A percentile compares a stretch with the other conserved stretches of the same genome.
phyloP scores from a whole-genome alignment of 1,140 invertebrate genomes.

The Maniola jurtina region DNA sequence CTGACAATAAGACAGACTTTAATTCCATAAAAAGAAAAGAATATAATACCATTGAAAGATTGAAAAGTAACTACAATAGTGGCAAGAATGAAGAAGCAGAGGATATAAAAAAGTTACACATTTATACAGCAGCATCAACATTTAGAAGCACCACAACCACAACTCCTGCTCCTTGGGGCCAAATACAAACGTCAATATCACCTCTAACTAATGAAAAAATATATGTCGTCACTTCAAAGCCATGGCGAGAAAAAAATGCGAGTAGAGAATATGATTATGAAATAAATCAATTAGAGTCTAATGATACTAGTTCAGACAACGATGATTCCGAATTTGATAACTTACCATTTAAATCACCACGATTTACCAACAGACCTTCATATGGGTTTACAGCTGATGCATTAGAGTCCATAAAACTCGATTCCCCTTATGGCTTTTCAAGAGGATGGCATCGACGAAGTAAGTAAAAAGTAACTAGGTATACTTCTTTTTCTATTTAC shows the following conservation, averaged over 20 bases:
- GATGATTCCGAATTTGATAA: conserved; percentile 42
- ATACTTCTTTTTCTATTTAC: not conserved
- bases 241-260: conserved; percentile 64
- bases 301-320: conserved; percentile 49
- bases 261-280: conserved; percentile 50
- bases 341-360: conserved; percentile 79
- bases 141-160: conserved; percentile 63
- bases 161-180: conserved; percentile 80
- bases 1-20: conserved; percentile 54
- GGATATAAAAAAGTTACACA: conserved; percentile 53
- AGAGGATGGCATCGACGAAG: conserved; percentile 79
- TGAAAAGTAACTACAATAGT: conserved; percentile 44
- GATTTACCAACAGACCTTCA: conserved; percentile 80
- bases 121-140: conserved; percentile 66
- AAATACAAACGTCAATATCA: conserved; percentile 84
- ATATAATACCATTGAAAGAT: conserved; percentile 56
- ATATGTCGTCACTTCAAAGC: conserved; percentile 87
- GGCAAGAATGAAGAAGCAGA: conserved; percentile 44
- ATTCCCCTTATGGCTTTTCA: conserved; percentile 63
- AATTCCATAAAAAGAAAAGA: conserved; percentile 46
- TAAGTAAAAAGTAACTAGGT: conserved; percentile 50
- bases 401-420: conserved; percentile 55
- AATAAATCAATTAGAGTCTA: conserved; percentile 50
- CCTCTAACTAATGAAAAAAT: conserved; percentile 87
- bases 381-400: conserved; percentile 65